phyloP scores from a whole-genome alignment of 2,797 vertebrate species.

The Schizopygopsis pylzovi region DNA sequence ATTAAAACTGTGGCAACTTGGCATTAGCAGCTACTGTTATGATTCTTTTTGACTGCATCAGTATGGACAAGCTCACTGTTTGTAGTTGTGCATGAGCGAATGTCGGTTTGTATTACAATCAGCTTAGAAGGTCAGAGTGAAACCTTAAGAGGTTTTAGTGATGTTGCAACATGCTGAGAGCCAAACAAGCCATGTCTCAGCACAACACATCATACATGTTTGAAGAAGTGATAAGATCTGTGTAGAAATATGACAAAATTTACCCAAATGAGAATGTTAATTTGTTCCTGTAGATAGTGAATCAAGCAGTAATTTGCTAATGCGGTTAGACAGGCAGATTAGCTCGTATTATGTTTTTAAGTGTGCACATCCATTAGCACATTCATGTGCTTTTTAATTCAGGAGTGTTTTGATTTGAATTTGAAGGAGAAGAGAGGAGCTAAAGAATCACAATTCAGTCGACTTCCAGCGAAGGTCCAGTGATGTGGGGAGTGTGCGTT shows the following conservation, averaged over 20 bases:
- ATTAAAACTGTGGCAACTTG: constrained; percentile 13
- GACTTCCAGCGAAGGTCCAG: not conserved
- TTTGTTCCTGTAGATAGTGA: constrained; percentile 32
- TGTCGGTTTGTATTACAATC: constrained; percentile 9
- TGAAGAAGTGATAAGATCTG: not conserved
- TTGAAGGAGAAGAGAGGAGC: not conserved
- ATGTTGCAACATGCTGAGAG: not conserved
- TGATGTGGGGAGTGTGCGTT: constrained; percentile 20
- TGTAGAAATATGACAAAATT: not conserved
- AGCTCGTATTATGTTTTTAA: constrained; percentile 13
- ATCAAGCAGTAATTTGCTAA: constrained; percentile 39
- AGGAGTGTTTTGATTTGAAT: constrained; percentile 3
- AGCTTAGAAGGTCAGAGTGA: not conserved
- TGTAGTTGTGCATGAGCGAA: constrained; percentile 1
- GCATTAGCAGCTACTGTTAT: not conserved
- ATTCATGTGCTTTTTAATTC: not conserved
- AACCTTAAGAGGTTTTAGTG: constrained; percentile 4
- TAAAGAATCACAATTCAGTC: not conserved
- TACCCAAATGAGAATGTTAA: constrained; percentile 22
- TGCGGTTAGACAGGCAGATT: not conserved
- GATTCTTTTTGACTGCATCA: not conserved
- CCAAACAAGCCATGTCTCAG: not conserved
- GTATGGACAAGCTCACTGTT: constrained; percentile 22
- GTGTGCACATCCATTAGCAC: not conserved
- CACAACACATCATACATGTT: not conserved